Evolutionary conservation across 2,888 invertebrate genomes (phyloP).

Genomic region (Cetonia aurata): DNA sequence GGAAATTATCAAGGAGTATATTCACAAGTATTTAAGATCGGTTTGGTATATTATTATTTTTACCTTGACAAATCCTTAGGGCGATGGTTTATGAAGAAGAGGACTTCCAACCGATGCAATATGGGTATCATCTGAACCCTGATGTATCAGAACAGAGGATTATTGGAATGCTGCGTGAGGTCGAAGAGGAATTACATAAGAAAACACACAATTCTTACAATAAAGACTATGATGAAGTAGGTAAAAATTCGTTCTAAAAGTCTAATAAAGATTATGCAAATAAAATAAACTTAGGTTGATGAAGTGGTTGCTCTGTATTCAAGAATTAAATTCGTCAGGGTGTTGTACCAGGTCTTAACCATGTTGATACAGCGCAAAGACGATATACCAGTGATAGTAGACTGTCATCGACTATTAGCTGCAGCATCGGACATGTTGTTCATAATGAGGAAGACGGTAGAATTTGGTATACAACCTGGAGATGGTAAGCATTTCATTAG

Average conservation of each 20-base stretch:
- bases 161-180: conserved; percentile 85
- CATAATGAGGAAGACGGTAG: conserved; percentile 81
- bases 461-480: conserved; percentile 79
- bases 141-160: conserved; percentile 87
- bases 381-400: conserved; percentile 75
- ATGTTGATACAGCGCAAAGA: conserved; percentile 72
- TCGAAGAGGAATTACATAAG: conserved; percentile 81
- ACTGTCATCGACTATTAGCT: conserved; percentile 84
- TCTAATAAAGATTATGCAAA: conserved; percentile 7
- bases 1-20: conserved; percentile 89
- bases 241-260: conserved; percentile 62
- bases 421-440: conserved; percentile 88
- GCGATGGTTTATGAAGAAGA: conserved; percentile 94
- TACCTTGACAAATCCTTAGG: conserved; percentile 61
- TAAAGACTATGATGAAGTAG: conserved; percentile 55
- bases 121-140: conserved; percentile 86
- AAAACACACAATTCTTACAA: conserved; percentile 45
- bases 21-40: conserved; percentile 76
- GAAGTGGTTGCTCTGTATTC: conserved; percentile 79
- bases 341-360: conserved; percentile 85
- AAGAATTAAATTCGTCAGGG: conserved; percentile 87
- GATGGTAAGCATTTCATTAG: conserved; percentile 58
- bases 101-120: conserved; percentile 94
- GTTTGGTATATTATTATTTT: conserved; percentile 39
- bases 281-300: conserved; percentile 63